phyloP scores from a whole-genome alignment of 2,888 invertebrate genomes.

The Sialis fuliginosa region DNA sequence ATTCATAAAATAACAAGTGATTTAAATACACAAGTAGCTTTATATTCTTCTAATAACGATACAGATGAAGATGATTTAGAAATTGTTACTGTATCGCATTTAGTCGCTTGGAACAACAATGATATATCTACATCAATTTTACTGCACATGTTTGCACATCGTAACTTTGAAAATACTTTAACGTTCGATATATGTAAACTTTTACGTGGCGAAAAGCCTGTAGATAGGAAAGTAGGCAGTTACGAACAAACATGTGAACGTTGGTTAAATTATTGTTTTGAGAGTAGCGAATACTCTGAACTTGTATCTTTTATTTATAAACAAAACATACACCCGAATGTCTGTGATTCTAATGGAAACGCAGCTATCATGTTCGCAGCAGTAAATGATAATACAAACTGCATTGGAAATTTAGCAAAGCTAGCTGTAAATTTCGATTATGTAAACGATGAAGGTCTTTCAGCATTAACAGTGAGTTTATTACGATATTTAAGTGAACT shows the following conservation, averaged over 20 bases:
- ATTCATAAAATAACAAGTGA: no score
- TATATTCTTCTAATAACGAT: background rate
- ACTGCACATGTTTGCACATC: constrained; percentile 30
- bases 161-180: constrained; percentile 19
- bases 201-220: constrained; percentile 15
- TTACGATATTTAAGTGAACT: constrained; percentile 23
- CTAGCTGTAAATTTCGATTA: constrained; percentile 31
- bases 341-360: constrained; percentile 34
- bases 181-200: constrained; percentile 17
- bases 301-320: constrained; percentile 23
- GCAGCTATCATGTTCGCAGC: constrained; percentile 34
- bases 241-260: constrained; percentile 17
- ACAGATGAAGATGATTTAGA: constrained; percentile 8
- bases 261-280: constrained; percentile 17
- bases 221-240: constrained; percentile 16
- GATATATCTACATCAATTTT: constrained; percentile 26
- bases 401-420: constrained; percentile 25
- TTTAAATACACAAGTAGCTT: no score
- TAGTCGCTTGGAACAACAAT: constrained; percentile 34
- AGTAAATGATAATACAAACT: constrained; percentile 26
- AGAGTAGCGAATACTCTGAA: constrained; percentile 17
- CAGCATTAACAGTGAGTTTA: constrained; percentile 28
- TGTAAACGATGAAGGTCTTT: constrained; percentile 34
- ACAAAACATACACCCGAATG: constrained; percentile 26
- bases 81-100: constrained; percentile 16